These are phyloP conservation scores for Caiman crocodilus DNA, from an alignment of 2,797 vertebrate species.

Conservation along the genomic window DNA sequence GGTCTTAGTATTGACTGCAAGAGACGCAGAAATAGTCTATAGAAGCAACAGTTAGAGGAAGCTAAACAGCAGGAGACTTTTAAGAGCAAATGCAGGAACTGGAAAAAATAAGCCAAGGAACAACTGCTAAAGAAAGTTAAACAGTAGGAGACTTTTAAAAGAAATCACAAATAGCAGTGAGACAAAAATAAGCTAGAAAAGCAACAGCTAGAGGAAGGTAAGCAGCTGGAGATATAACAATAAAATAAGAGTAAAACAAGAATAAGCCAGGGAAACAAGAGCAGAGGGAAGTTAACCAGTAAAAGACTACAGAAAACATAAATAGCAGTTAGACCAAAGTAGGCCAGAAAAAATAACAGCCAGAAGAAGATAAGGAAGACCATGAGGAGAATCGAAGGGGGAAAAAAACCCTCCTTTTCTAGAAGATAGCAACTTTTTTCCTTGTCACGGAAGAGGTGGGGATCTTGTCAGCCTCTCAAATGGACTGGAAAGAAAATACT, in stretches of 20 bases:
- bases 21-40: conserved; percentile 17
- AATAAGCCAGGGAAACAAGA: conserved; percentile 26
- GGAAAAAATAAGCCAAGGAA: conserved; percentile 40
- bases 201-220: conserved; percentile 32
- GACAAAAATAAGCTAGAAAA: conserved; percentile 50
- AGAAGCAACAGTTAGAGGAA: conserved; percentile 11
- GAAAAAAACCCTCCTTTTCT: conserved; percentile 40
- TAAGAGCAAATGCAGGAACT: conserved; percentile 47
- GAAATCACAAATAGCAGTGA: conserved; percentile 40
- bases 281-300: conserved; percentile 45
- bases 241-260: conserved; percentile 29
- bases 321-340: conserved; percentile 42
- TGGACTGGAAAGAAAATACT: conserved; percentile 30
- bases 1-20: conserved; percentile 2
- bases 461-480: conserved; percentile 56
- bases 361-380: conserved; percentile 47
- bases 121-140: conserved; percentile 58
- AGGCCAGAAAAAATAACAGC: conserved; percentile 54
- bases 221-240: conserved; percentile 37
- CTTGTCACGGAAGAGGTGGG: conserved; percentile 42
- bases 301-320: conserved; percentile 49
- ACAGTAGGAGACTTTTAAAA: conserved; percentile 55
- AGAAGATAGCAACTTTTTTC: not conserved
- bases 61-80: conserved; percentile 42
- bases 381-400: conserved; percentile 47